phyloP scores from a whole-genome alignment of 92 coral and sea anemone species.

The Diadumene lineata region DNA sequence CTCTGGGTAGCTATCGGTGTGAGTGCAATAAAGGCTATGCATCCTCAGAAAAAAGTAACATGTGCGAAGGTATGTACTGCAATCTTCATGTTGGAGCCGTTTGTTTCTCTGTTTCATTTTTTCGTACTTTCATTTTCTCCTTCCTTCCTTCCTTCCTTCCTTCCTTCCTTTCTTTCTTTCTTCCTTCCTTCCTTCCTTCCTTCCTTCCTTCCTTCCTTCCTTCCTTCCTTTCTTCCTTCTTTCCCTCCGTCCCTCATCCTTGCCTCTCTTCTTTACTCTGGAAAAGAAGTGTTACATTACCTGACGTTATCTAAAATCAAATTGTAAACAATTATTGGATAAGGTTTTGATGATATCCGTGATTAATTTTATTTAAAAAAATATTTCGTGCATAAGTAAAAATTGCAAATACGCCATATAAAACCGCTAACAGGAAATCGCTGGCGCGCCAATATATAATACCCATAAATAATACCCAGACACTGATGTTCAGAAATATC shows the following conservation, averaged over 20 bases:
- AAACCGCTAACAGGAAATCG: too few relatives aligned
- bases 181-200: neutral
- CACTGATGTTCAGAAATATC: too few relatives aligned
- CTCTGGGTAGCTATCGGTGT: conserved; percentile 71
- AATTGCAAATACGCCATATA: too few relatives aligned
- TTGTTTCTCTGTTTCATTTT: neutral
- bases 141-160: neutral
- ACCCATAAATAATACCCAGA: too few relatives aligned
- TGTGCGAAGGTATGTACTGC: conserved; percentile 56
- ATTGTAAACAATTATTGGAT: too few relatives aligned
- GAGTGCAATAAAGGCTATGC: conserved; percentile 67
- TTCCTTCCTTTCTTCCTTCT: conserved; percentile 8
- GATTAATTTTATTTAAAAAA: too few relatives aligned
- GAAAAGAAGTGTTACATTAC: too few relatives aligned
- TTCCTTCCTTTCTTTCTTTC: neutral
- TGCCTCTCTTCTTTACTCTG: neutral
- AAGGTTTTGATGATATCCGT: too few relatives aligned
- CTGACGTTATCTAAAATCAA: too few relatives aligned
- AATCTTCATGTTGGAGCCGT: neutral
- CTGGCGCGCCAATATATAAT: too few relatives aligned
- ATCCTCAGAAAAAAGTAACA: conserved; percentile 42
- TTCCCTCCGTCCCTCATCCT: conserved; percentile 6
- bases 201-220: conserved; percentile 5
- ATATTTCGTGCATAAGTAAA: too few relatives aligned
- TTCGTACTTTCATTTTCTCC: neutral